Base-by-base conservation (phyloP, 2,113 vertebrate species). In the Catagonus wagneri region DNA sequence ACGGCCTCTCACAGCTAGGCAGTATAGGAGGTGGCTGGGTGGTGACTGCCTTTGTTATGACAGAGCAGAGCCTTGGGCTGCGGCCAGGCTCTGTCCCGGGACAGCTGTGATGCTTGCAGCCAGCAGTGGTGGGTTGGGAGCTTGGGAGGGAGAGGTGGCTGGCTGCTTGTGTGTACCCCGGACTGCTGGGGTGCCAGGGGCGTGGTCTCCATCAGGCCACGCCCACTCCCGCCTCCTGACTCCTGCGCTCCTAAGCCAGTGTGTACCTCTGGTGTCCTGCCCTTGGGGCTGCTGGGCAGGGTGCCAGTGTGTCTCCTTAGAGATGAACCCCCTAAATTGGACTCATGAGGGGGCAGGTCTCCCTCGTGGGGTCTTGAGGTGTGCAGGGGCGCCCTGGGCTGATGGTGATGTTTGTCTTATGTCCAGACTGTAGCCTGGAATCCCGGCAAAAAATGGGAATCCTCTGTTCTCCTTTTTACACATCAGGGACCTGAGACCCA, bases 31-130 rank as follows among this genome's bases (percentile, higher is more conserved):
- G 79, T 19, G 13, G 79, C 29, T 22, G 8, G 8, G 34, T 27
- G 72, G 58, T 9, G 16, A 27, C 83, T 50, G 75, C 69, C 79
- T 96, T 92, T 96, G 95, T 97, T 94, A 52, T 94, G 89, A 94
- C 50, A 91, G 34, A 74, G 88, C 56, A 50, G 95, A 63, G 83
- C 27, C 52, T 66, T 94, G 96, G 97, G 89, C 39, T 1, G 0
- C 12, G 60, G 96, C 96, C 96, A 96, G 91, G 44, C 69, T 86
- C 60, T 22, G 52, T 68, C 81, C 81, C 75, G 80, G 60, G 86
- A 80, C 90, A 94, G 96, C 89, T 93, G 63, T 0, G 2, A 27
- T 22, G 50, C 90, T 65, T 63, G 29, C 1, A 36, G 72, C 93
- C 56, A 29, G 74, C 66, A 44, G 76, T 0, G 0, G 68, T 2